Conservation (phyloP, 2,797 vertebrate species). For the Lepus townsendii region DNA sequence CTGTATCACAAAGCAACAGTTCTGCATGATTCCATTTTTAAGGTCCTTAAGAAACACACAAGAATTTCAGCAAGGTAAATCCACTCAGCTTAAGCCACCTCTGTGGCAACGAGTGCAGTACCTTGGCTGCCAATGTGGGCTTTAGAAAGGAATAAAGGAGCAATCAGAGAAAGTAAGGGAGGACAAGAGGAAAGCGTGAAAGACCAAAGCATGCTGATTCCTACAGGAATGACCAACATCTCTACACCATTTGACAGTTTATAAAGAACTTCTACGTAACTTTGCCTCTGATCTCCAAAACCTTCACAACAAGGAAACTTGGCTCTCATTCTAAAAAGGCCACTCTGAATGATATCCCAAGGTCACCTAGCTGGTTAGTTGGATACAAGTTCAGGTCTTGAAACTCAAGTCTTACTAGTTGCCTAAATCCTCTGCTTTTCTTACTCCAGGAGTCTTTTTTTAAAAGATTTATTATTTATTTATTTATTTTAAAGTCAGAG, state of each 20-base stretch:
- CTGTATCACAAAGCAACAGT: background rate
- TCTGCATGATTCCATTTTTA: background rate
- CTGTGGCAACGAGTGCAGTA: background rate
- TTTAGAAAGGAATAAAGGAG: background rate
- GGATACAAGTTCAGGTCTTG: background rate
- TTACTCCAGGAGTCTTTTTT: background rate
- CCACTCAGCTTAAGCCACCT: background rate
- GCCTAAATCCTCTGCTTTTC: background rate
- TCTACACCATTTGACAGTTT: background rate
- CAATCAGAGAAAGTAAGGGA: background rate
- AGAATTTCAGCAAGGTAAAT: background rate
- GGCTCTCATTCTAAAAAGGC: background rate
- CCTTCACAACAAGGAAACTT: background rate
- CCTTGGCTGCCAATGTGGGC: fast-evolving
- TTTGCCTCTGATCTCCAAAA: background rate
- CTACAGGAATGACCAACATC: background rate
- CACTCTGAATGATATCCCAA: background rate
- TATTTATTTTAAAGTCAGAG: no score
- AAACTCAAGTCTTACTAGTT: background rate
- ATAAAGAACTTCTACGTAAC: background rate
- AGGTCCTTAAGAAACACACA: background rate
- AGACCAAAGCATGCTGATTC: fast-evolving
- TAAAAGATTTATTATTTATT: no score
- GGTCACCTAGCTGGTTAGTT: background rate
- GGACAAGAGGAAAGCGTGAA: background rate